Evolutionary conservation across 1,140 invertebrate genomes (phyloP).

Genomic region (Halesus radiatus): DNA sequence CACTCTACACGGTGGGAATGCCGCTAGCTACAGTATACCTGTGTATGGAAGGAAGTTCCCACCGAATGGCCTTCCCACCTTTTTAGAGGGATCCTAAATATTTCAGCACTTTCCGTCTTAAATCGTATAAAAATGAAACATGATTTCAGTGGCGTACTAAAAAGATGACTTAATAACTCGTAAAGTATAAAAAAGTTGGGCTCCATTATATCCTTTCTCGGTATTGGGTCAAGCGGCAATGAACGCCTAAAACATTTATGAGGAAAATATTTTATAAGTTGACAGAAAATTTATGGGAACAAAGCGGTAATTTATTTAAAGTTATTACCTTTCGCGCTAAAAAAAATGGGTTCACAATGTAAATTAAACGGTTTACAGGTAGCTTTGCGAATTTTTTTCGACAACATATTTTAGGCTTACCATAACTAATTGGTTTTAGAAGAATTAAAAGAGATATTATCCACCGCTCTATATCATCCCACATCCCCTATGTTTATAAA

Average conservation of each 20-base stretch:
- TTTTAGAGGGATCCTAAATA: too few species aligned
- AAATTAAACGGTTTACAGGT: slow-evolving; percentile 2
- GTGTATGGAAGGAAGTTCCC: too few species aligned
- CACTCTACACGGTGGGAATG: too few species aligned
- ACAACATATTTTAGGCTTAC: too few species aligned
- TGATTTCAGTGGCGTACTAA: not conserved
- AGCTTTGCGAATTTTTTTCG: not conserved
- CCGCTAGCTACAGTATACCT: too few species aligned
- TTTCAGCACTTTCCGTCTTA: too few species aligned
- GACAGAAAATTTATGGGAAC: not conserved
- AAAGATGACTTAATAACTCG: slow-evolving; percentile 4
- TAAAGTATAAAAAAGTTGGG: not conserved
- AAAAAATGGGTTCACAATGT: slow-evolving; percentile 4
- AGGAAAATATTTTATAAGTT: slow-evolving; percentile 4
- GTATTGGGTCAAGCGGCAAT: slow-evolving; percentile 10
- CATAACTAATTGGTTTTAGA: too few species aligned
- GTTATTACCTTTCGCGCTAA: not conserved
- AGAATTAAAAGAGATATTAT: too few species aligned
- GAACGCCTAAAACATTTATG: slow-evolving; percentile 3
- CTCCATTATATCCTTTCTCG: slow-evolving; percentile 2
- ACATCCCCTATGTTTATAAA: too few species aligned
- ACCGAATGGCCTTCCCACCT: too few species aligned
- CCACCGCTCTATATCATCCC: too few species aligned
- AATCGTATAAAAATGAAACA: not conserved
- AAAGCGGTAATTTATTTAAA: not conserved